phyloP scores from a whole-genome alignment of 2,797 vertebrate species.

The Hippoglossus hippoglossus region DNA sequence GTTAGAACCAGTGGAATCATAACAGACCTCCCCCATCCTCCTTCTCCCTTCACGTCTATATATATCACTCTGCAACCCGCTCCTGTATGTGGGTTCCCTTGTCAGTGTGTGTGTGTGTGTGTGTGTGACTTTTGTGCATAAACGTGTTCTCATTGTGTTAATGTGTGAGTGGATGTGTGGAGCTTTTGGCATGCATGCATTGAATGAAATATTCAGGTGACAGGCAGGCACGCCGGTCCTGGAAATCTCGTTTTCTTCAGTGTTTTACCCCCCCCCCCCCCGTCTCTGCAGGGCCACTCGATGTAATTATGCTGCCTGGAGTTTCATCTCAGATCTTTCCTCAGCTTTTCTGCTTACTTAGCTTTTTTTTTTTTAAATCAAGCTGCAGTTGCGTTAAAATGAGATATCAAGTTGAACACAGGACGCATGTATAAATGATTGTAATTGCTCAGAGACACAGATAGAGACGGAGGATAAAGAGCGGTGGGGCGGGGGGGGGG shows the following conservation, averaged over 20 bases:
- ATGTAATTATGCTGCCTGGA: constrained; percentile 1
- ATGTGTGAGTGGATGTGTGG: constrained; percentile 40
- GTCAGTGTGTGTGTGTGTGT: neutral
- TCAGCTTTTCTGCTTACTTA: constrained; percentile 6
- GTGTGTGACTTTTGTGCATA: constrained; percentile 4
- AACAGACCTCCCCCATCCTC: constrained; percentile 52
- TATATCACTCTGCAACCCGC: constrained; percentile 62
- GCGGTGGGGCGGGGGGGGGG: constrained; percentile 30
- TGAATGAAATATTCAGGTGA: constrained; percentile 81
- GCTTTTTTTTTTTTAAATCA: neutral
- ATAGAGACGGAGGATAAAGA: constrained; percentile 36
- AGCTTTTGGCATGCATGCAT: constrained; percentile 57
- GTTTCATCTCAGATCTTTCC: constrained; percentile 6
- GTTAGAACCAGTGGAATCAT: constrained; percentile 67
- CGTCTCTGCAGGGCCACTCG: constrained; percentile 14
- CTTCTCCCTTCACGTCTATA: constrained; percentile 62
- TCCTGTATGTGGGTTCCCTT: constrained; percentile 52
- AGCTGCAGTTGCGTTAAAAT: constrained; percentile 1
- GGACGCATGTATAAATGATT: neutral
- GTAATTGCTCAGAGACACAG: constrained; percentile 8
- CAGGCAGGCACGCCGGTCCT: constrained; percentile 46
- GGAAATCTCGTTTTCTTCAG: constrained; percentile 34
- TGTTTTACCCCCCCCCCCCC: neutral
- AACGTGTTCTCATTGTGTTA: too few relatives aligned
- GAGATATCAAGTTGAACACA: neutral